Conservation (phyloP, 2,888 invertebrate genomes). For the Athetis lepigone region DNA sequence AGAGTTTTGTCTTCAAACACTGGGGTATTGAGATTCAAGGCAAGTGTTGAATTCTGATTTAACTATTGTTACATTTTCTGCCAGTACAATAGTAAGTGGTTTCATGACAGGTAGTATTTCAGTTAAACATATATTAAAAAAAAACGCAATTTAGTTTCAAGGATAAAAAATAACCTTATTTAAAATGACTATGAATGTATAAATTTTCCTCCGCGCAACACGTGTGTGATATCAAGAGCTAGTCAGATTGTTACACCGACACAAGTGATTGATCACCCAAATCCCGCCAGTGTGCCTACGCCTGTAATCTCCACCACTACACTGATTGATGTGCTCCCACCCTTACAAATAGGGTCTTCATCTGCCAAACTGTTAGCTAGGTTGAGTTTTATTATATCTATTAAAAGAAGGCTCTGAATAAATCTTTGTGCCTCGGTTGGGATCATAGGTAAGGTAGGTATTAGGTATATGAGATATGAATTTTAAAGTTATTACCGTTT, state of each 20-base stretch:
- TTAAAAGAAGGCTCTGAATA: neutral
- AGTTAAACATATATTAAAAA: no score
- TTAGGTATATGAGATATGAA: no score
- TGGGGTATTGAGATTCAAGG: no score
- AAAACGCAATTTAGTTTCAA: neutral
- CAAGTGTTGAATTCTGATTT: no score
- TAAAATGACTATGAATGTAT: conserved; percentile 13
- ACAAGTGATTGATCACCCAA: conserved; percentile 57
- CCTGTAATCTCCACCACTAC: conserved; percentile 49
- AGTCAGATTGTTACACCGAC: conserved; percentile 34
- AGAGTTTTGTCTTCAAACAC: no score
- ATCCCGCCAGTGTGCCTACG: conserved; percentile 44
- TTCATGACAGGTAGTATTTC: no score
- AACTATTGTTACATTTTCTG: no score
- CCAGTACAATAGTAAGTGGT: no score
- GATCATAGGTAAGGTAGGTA: no score
- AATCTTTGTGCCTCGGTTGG: neutral
- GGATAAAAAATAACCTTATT: conserved; percentile 1
- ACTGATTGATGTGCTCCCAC: conserved; percentile 50
- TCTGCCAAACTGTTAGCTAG: conserved; percentile 11
- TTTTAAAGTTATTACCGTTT: no score
- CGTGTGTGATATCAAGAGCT: conserved; percentile 38
- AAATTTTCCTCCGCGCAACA: conserved; percentile 38
- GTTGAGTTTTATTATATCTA: conserved; percentile 1
- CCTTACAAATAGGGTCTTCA: conserved; percentile 50